A percentile compares a stretch with the other conserved stretches of the same genome.
These are phyloP conservation scores for Oncorhynchus masou DNA, from an alignment of 2,113 vertebrate genomes.

Conservation along the genomic window DNA sequence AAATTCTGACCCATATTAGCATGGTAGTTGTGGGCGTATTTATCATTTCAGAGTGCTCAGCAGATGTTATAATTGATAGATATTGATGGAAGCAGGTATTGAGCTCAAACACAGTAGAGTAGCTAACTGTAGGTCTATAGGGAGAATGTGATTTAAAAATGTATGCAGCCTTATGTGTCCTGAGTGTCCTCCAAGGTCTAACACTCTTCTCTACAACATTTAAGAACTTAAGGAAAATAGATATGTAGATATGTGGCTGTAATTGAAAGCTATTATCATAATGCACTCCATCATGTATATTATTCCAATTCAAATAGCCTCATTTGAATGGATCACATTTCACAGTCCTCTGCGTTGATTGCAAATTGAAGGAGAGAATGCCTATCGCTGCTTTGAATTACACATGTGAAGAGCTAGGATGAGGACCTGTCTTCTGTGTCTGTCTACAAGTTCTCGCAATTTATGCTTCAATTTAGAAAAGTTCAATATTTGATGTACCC, in stretches of 20 bases:
- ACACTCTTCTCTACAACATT: slow-evolving; percentile 43
- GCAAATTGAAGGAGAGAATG: slow-evolving; percentile 58
- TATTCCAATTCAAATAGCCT: slow-evolving; percentile 69
- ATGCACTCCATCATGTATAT: slow-evolving; percentile 66
- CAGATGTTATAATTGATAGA: slow-evolving; percentile 56
- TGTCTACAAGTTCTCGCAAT: slow-evolving; percentile 51
- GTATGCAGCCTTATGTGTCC: slow-evolving; percentile 16
- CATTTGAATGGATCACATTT: slow-evolving; percentile 61
- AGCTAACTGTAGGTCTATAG: slow-evolving; percentile 3
- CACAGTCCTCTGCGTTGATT: slow-evolving; percentile 64
- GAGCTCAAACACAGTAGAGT: slow-evolving; percentile 30
- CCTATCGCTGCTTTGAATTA: slow-evolving; percentile 49
- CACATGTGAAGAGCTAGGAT: slow-evolving; percentile 54
- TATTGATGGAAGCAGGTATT: slow-evolving; percentile 52
- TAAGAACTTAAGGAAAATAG: slow-evolving; percentile 46
- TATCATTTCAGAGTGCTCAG: slow-evolving; percentile 53
- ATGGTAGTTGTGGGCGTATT: slow-evolving; percentile 50
- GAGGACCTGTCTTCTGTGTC: slow-evolving; percentile 49
- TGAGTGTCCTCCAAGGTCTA: slow-evolving; percentile 46
- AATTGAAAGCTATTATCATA: slow-evolving; percentile 71
- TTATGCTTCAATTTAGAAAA: slow-evolving; percentile 62
- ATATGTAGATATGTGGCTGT: slow-evolving; percentile 60
- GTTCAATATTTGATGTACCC: slow-evolving; percentile 64
- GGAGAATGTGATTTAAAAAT: slow-evolving; percentile 28
- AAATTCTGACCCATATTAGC: slow-evolving; percentile 58